Conservation (phyloP, 2,113 vertebrate species). For the Brachyhypopomus occidentalis region DNA sequence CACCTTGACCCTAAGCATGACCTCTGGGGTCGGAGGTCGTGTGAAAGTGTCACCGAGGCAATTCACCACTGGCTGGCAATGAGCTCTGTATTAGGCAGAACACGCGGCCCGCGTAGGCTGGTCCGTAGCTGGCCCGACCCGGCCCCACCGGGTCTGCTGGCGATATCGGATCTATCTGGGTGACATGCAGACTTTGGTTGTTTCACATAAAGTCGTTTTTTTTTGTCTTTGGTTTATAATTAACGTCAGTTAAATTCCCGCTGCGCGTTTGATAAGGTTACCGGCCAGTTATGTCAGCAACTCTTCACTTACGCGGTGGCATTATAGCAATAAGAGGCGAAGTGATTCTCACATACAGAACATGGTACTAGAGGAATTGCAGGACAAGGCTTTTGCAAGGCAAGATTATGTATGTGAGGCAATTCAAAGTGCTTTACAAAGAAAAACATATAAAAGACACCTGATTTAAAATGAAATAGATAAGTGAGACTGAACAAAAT, state of each 20-base stretch:
- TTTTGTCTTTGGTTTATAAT: not conserved
- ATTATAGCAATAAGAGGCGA: not conserved
- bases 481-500: too few relatives aligned
- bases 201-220: not conserved
- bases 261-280: not conserved
- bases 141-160: constrained; percentile 56
- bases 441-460: too few relatives aligned
- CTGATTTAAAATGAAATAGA: too few relatives aligned
- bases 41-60: constrained; percentile 71
- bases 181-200: not conserved
- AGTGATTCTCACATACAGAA: constrained; percentile 7
- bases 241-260: not conserved
- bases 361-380: not conserved
- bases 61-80: constrained; percentile 72
- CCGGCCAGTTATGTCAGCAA: not conserved
- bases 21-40: constrained; percentile 72
- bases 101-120: constrained; percentile 68
- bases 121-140: constrained; percentile 62
- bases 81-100: constrained; percentile 69
- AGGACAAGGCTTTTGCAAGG: not conserved
- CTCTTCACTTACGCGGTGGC: not conserved
- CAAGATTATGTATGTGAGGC: too few relatives aligned
- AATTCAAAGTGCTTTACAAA: too few relatives aligned
- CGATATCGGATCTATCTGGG: not conserved
- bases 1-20: constrained; percentile 69